phyloP scores from a whole-genome alignment of 2,888 invertebrate genomes.

The Tetragonula carbonaria region DNA sequence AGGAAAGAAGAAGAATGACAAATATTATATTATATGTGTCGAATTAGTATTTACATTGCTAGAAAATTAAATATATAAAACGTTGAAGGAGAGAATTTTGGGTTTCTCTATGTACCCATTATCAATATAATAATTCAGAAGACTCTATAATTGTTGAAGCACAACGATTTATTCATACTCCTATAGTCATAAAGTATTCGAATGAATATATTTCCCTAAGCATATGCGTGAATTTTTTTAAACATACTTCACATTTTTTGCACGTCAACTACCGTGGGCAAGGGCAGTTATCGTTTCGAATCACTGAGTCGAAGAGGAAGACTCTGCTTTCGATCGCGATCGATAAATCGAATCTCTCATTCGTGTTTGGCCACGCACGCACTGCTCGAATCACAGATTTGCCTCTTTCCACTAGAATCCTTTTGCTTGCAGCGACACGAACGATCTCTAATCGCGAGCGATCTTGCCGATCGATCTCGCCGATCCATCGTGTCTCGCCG shows the following conservation, averaged over 20 bases:
- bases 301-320: slow-evolving; percentile 16
- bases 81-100: too few species aligned
- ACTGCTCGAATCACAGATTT: slow-evolving; percentile 9
- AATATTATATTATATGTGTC: too few species aligned
- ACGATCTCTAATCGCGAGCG: slow-evolving; percentile 34
- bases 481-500: slow-evolving; percentile 42
- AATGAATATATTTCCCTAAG: not conserved
- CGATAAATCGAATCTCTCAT: slow-evolving; percentile 63
- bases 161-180: too few species aligned
- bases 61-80: too few species aligned
- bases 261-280: slow-evolving; percentile 35
- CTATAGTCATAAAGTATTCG: not conserved
- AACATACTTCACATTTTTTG: not conserved
- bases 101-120: too few species aligned
- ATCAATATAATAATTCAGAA: too few species aligned
- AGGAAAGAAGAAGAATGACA: too few species aligned
- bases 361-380: slow-evolving; percentile 48
- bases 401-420: slow-evolving; percentile 38
- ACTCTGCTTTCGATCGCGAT: slow-evolving; percentile 49
- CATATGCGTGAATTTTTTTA: not conserved
- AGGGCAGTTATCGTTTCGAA: slow-evolving; percentile 39
- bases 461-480: slow-evolving; percentile 47
- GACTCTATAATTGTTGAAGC: too few species aligned
- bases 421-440: slow-evolving; percentile 29
- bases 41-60: too few species aligned